Evolutionary conservation across 35 echinoderm and acorn worm species (phyloP).

Genomic region (Amphiura filiformis): DNA sequence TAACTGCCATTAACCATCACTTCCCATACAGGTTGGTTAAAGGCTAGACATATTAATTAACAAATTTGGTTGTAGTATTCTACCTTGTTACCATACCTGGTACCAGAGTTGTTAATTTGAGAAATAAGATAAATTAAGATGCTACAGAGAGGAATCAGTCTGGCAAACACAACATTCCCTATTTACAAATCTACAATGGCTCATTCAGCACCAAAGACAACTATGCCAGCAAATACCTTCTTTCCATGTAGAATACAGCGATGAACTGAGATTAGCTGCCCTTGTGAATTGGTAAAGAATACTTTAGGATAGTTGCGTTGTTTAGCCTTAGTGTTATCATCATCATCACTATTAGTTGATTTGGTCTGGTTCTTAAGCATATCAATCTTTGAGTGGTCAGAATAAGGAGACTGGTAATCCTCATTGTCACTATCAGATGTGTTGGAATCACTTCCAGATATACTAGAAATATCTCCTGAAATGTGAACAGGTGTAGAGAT

Average conservation of each 20-base stretch:
- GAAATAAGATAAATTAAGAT: no score
- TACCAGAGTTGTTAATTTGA: no score
- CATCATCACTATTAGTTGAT: neutral
- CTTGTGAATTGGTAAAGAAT: slow-evolving; percentile 65
- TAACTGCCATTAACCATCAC: no score
- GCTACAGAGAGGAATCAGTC: no score
- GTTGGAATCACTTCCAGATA: slow-evolving; percentile 80
- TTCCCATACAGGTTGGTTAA: no score
- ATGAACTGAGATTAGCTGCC: slow-evolving; percentile 71
- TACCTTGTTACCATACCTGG: no score
- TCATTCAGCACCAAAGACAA: no score
- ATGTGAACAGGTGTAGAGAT: neutral
- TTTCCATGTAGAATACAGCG: slow-evolving; percentile 56
- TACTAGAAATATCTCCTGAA: slow-evolving; percentile 88
- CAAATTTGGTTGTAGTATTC: no score
- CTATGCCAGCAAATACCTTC: no score
- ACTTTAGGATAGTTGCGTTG: slow-evolving; percentile 60
- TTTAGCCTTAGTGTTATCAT: neutral
- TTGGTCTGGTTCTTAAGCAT: neutral
- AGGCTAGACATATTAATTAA: no score
- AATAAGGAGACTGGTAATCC: slow-evolving; percentile 13
- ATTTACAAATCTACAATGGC: no score
- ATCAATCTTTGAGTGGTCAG: neutral
- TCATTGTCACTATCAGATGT: slow-evolving; percentile 20
- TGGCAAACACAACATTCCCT: no score